Evolutionary conservation across 2,888 invertebrate species (phyloP), one percentile per base, ranked within the genome.

Genomic region (Eupeodes latifasciatus): DNA sequence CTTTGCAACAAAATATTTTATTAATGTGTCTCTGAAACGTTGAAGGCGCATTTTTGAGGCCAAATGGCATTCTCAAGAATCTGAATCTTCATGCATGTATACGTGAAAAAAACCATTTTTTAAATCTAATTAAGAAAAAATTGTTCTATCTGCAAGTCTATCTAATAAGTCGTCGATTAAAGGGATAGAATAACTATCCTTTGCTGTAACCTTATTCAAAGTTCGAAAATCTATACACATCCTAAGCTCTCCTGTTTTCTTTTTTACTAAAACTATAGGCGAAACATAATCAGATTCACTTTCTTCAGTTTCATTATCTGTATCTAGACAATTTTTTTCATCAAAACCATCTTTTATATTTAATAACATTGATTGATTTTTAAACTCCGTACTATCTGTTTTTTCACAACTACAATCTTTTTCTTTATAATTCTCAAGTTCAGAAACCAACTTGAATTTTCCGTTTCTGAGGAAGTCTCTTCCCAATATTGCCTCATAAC

Each of bases 281-380:
- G 85, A 85, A 16, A 86, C 74, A 69, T 82, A 89, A 2, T 85
- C 79, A 5, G 88, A 89, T 14, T 88, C 53, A 40, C 75, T 75
- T 36, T 9, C 74, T 1, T 47, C 47, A 10, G 4, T 47, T 47
- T 47, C 11, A 10, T 49, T 14, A 14, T 14, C 49, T 5, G 5
- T 49, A 5, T 49, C 14, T 49, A 14, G 14, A 14, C 14, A 10
- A 11, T 3, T 1, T 47, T 49, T 14, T 49, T 14, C 14, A 49
- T 49, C 14, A 49, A 5, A 3, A 5, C 5, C 14, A 14, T 49
- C 5, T 49, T 14, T 5, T 4, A 3, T 2, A 49, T 14, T 5
- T 49, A 49, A 5, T 14, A 5, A 49, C 49, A 49, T 49, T 14
- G 14, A 49, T 5, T 49, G 49, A 14, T 49, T 49, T 14, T 49